Base-by-base conservation (phyloP, 92 coral and sea anemone species). In the Ricordea florida region DNA sequence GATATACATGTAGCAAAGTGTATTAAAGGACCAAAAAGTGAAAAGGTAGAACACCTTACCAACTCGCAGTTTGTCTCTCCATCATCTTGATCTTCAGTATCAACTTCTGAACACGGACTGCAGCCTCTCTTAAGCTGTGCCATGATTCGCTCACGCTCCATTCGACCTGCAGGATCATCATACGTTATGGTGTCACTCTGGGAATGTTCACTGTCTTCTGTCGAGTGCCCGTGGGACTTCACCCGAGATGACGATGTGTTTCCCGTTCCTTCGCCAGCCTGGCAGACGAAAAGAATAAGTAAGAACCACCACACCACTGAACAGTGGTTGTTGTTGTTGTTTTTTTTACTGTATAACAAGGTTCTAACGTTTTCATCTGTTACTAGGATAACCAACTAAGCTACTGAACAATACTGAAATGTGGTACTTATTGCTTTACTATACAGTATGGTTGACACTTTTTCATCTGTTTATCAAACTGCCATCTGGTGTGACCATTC, bases 101-200 rank as follows among this genome's bases (percentile, higher is more conserved):
- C 80, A 55, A 55, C 30, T 45, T 64, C 81, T 9, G 91, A 79
- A 61, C 88, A 89, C 4, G 94, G 92, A 57, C 97, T 87, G 24
- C 72, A 75, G 9, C 92, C 87, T 11, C 87, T 85, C 66, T 81
- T 77, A 15, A 91, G 79, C 47, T 81, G 85, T 20, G 97, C 98
- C 86, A 94, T 94, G 27, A 94, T 94, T 67, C 75, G 84, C 58
- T 91, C 97, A 64, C 97, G 84, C 62, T 94, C 97, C 57, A 91
- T 69, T 47, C 98, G 80, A 27, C 98, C 96, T 16, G 86, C 96
- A 11, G 98, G 98, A 81, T 94, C 98, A 66, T 94, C 98, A 40
- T 94, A 94, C 10, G 98, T 94, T 30, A 94, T 91, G 29, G 91
- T 87, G 48, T 91, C 98, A 45, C 85, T 87, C 59, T 89, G 90